These are phyloP conservation scores for Clamator glandarius DNA, from an alignment of 2,797 vertebrate species.

Conservation along the genomic window DNA sequence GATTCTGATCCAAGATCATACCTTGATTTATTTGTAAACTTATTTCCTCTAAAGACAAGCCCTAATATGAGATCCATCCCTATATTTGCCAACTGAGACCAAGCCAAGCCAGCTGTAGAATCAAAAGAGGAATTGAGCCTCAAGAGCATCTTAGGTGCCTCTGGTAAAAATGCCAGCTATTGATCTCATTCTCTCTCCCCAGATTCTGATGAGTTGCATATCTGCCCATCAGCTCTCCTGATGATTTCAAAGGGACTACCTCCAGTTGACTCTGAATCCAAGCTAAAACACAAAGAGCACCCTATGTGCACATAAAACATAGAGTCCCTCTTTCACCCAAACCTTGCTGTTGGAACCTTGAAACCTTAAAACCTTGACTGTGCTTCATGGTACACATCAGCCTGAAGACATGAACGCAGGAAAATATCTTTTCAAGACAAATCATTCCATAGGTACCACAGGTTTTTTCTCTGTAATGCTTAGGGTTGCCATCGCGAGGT, in stretches of 20 bases:
- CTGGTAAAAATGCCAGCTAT: not conserved
- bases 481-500: not conserved
- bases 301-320: not conserved
- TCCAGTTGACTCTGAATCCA: not conserved
- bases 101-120: conserved; percentile 38
- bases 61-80: not conserved
- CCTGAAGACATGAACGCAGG: not conserved
- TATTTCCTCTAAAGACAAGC: not conserved
- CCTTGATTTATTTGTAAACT: conserved; percentile 11
- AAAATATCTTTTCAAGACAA: not conserved
- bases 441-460: not conserved
- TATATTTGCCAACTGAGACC: not conserved
- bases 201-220: not conserved
- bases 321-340: not conserved
- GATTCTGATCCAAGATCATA: not conserved
- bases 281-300: not conserved
- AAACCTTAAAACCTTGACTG: not conserved
- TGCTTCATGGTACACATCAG: not conserved
- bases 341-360: not conserved
- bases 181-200: not conserved
- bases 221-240: not conserved
- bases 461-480: not conserved
- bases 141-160: not conserved
- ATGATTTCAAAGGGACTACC: not conserved
- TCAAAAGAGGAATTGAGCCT: conserved; percentile 11